Base-by-base conservation (phyloP, 1,140 invertebrate genomes). In the Lepidostoma basale region DNA sequence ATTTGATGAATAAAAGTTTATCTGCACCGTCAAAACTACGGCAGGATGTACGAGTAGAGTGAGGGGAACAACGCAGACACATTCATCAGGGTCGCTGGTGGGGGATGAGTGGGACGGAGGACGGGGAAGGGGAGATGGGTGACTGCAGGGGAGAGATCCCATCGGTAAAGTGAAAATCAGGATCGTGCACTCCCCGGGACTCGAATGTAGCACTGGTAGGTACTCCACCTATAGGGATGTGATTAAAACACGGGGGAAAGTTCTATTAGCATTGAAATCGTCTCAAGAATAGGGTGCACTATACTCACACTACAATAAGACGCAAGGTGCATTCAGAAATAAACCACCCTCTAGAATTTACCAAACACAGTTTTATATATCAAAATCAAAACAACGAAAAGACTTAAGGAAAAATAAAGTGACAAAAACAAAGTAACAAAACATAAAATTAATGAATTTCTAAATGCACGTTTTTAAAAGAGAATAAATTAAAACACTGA, bases 1-100 rank as follows among this genome's bases (percentile, higher is more conserved):
- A 26, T 56, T 56, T 67, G 42, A 23, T 58, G 23, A 33, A 14
- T 2, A n/a, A 54, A 54, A 54, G 49, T 54, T 54, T 14, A 54
- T 30, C 33, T 26, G 49, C 26, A 54, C 1, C 25, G 49, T 16
- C 26, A 30, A 18, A 54, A 54, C 33, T 18, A 10, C n/a, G 9
- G 56, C n/a, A 59, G n/a, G 33, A 40, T 22, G n/a, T 8, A 22
- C 2, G 33, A 40, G 5, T 40, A 23, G 62, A 12, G 16, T 9
- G 49, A 60, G 59, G 66, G 8, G 58, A 69, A 42, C 20, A 62
- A 54, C 40, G 62, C 56, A 70, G 68, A 70, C 68, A 66, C 68
- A 70, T 70, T 70, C 68, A 70, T 70, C 68, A 70, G 56, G 54
- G 25, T 22, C 25, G 33, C 28, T 16, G 30, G 23, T 12, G 22